A percentile compares a stretch with the other conserved stretches of the same genome.
Conservation (phyloP, 2,888 invertebrate species). For the Agonopterix heracliana region DNA sequence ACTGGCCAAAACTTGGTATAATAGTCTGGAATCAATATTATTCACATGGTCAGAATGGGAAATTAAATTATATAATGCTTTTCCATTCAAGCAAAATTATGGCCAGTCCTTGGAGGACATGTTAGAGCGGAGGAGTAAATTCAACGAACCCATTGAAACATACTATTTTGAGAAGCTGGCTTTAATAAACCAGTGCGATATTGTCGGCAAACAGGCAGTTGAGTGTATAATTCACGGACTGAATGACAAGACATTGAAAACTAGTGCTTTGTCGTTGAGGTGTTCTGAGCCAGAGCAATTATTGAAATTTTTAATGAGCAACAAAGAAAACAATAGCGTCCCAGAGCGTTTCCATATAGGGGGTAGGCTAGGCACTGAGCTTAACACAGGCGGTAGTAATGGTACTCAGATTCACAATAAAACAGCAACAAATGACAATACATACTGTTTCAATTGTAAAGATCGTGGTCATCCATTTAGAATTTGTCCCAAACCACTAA, state of each 20-base stretch:
- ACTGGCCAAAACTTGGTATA: constrained; percentile 17
- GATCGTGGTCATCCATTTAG: too few relatives aligned
- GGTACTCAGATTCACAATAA: too few relatives aligned
- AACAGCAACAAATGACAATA: too few relatives aligned
- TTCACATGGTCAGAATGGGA: constrained; percentile 14
- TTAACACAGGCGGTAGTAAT: too few relatives aligned
- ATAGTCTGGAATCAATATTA: constrained; percentile 13
- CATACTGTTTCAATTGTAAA: too few relatives aligned
- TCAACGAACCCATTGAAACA: too few relatives aligned
- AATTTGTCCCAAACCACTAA: too few relatives aligned
- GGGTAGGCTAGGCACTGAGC: too few relatives aligned
- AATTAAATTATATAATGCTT: constrained; percentile 10
- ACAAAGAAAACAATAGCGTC: background rate
- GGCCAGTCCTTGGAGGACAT: constrained; percentile 8
- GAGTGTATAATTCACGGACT: constrained; percentile 18
- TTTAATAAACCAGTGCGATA: too few relatives aligned
- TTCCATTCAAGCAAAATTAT: too few relatives aligned
- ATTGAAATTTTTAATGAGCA: constrained; percentile 14
- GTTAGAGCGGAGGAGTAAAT: constrained; percentile 9
- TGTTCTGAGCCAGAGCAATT: constrained; percentile 14
- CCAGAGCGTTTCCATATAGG: too few relatives aligned
- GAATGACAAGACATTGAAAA: constrained; percentile 11
- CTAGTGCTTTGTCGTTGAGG: constrained; percentile 16
- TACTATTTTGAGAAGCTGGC: constrained; percentile 17
- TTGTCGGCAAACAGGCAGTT: constrained; percentile 15